Evolutionary conservation across 2,888 invertebrate species (phyloP), one percentile per base, ranked within the genome.

Genomic region (Reticulitermes lucifugus): DNA sequence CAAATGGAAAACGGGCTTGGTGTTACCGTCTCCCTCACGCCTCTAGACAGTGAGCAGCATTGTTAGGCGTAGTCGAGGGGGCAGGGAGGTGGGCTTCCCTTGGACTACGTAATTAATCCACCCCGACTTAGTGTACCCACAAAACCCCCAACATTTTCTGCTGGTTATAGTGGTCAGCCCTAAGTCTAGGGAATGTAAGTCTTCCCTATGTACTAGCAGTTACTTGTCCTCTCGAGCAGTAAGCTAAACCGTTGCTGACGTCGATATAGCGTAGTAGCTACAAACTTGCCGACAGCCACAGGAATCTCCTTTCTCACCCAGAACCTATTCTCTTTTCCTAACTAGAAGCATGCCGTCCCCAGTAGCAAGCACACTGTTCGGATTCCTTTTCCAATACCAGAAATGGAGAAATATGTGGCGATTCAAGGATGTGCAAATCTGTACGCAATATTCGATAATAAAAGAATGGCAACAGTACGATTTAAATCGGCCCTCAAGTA

Each of bases 1-100:
- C 85, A 85, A 83, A 73, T 85, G 79, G 85, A 85, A 85, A 70
- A 70, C 71, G 85, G 85, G 65, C 83, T 83, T 83, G 80, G 83
- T 83, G 71, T 85, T 85, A 43, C 51, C 6, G 65, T 2, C 7
- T 59, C 80, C 41, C 80, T 21, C 60, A 70, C 25, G 29, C 70
- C 25, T 5, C 73, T 41, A 21, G 73, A 73, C 41, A 73, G 21
- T 2, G 35, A 21, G 21, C 6, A 73, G 21, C 41, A 73, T 73
- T 73, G 73, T 77, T 77, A 10, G 46, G 46, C 46, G 12, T 46
- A 46, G 46, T 7, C 46, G 46, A 12, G 46, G 12, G 12, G 46
- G n/a, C n/a, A 22, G 77, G 77, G 35, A 35, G 35, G 35, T 35
- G 77, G n/a, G 77, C 6, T 55, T 85, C 85, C 59, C 83, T 83